Percentiles rank a stretch among this genome's conserved stretches.
Conservation (phyloP, 2,113 vertebrate species). For the Prunella himalayana region DNA sequence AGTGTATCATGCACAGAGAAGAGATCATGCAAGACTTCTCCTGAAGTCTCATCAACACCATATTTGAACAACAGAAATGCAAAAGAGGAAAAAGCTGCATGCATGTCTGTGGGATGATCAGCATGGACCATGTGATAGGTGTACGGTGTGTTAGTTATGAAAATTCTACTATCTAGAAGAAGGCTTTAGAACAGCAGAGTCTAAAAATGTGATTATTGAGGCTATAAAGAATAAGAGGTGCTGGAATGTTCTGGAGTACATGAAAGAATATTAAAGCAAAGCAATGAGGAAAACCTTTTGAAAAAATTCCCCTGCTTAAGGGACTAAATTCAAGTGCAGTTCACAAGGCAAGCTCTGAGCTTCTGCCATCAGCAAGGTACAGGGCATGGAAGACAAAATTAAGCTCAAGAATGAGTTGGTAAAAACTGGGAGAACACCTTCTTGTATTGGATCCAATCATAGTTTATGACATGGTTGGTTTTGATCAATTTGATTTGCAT, state of each 20-base stretch:
- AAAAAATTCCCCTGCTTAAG: not conserved
- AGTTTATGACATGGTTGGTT: not conserved
- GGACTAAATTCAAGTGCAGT: not conserved
- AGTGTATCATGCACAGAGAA: not conserved
- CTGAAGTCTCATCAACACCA: not conserved
- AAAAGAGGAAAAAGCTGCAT: not conserved
- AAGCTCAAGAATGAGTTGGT: not conserved
- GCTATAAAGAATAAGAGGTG: not conserved
- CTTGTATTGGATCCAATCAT: not conserved
- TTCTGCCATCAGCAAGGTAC: not conserved
- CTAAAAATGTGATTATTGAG: not conserved
- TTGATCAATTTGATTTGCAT: not conserved
- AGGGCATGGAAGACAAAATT: not conserved
- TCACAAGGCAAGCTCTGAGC: accelerated
- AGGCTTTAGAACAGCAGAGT: not conserved
- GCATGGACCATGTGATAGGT: not conserved
- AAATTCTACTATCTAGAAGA: not conserved
- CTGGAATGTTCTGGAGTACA: not conserved
- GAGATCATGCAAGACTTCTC: not conserved
- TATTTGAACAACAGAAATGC: not conserved
- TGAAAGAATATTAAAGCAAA: not conserved
- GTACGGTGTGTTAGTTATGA: not conserved
- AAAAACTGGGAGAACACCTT: not conserved
- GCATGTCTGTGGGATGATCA: not conserved
- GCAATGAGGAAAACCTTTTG: not conserved